These are phyloP conservation scores for Fregetta grallaria DNA, from an alignment of 2,113 vertebrate genomes.

Conservation along the genomic window DNA sequence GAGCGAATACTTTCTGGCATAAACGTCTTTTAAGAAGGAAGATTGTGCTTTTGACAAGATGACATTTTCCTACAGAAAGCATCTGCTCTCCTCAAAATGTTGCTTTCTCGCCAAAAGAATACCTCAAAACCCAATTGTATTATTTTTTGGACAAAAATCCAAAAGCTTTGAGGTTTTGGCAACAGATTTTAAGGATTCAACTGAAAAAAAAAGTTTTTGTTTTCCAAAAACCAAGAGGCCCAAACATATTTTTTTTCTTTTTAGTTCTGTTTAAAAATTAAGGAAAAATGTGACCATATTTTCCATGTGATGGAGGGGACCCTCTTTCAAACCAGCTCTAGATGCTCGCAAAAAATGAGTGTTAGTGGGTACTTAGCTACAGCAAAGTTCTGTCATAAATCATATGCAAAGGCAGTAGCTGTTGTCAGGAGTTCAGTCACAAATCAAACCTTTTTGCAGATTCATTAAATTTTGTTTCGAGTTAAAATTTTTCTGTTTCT, in stretches of 20 bases:
- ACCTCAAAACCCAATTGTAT: conserved; percentile 17
- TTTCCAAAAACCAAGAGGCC: background rate
- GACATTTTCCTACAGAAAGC: conserved; percentile 5
- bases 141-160: conserved; percentile 29
- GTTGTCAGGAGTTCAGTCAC: background rate
- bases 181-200: background rate
- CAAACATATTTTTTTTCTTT: background rate
- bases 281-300: background rate
- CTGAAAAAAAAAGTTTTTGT: background rate
- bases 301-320: background rate
- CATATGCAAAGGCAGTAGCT: background rate
- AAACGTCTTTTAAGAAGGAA: background rate
- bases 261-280: background rate
- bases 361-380: background rate
- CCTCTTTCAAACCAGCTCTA: background rate
- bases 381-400: background rate
- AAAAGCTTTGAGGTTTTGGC: conserved; percentile 6
- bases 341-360: background rate
- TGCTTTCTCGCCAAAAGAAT: background rate
- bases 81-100: background rate
- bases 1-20: background rate
- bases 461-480: background rate
- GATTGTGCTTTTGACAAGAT: conserved; percentile 5
- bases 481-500: background rate
- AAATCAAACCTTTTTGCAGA: background rate